Base-by-base conservation (phyloP, 2,888 invertebrate genomes). In the Herminia tarsipennalis region DNA sequence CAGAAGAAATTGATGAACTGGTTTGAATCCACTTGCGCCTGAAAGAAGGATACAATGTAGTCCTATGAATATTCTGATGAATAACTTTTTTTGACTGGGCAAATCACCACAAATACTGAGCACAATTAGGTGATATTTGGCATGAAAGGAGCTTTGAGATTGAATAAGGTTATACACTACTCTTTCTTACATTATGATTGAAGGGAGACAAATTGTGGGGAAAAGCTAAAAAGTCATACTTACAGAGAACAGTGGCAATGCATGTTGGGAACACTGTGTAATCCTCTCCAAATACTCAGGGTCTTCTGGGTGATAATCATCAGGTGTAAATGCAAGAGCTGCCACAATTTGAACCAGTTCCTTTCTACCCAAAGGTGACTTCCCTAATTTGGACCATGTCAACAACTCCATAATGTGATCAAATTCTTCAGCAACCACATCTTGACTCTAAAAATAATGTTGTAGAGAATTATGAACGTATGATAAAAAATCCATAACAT, bases 351-450 rank as follows among this genome's bases (percentile, higher is more conserved):
- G 95, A 5, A 98, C 94, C 18, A 99, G 88, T 80, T 97, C 96
- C 61, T 96, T 96, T 75, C 98, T 96, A 2, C 98, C 98, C 32
- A 93, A 93, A 8, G 96, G 93, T 4, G 97, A 96, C 62, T 95
- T 95, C 34, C 97, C 96, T 32, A 96, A 92, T 78, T 95, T 95
- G 5, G 98, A 95, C 85, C 95, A 94, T 17, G 95, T 94, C 64
- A 99, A 89, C 60, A 98, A 93, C 32, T 95, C 95, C 95, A 99
- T 97, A 47, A 98, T 94, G 52, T 95, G 93, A 67, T 97, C 95
- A 88, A 98, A 98, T 87, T 99, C 98, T 64, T 97, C 97, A 20
- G 97, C 97, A 8, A 96, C 96, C 17, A 97, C 96, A 92, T 97
- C 97, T 95, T 97, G 73, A 1, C 66, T 56, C 42, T 59, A 39